A percentile compares a stretch with the other conserved stretches of the same genome.
These are phyloP conservation scores for Macroramphosus scolopax DNA, from an alignment of 2,797 vertebrate species.

Conservation along the genomic window DNA sequence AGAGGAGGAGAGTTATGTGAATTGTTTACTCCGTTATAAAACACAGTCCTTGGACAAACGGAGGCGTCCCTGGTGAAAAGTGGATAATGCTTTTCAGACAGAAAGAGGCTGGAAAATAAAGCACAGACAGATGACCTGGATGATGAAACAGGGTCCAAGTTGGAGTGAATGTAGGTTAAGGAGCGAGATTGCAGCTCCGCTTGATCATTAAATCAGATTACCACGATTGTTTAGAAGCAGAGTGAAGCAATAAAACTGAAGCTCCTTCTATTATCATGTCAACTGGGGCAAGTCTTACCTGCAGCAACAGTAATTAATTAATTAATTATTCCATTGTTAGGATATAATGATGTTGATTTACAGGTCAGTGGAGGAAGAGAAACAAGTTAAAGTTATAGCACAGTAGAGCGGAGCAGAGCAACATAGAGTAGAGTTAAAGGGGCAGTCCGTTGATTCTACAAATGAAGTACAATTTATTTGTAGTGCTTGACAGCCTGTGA, in stretches of 20 bases:
- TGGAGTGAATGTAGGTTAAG: conserved; percentile 44
- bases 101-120: conserved; percentile 10
- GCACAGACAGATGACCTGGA: conserved; percentile 13
- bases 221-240: conserved; percentile 32
- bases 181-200: conserved; percentile 33
- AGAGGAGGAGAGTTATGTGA: conserved; percentile 23
- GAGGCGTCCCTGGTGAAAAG: conserved; percentile 21
- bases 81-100: conserved; percentile 37
- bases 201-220: conserved; percentile 45
- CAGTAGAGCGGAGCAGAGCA: too few species aligned
- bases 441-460: too few species aligned
- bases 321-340: background rate
- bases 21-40: conserved; percentile 43
- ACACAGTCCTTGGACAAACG: conserved; percentile 37
- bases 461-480: too few species aligned
- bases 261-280: conserved; percentile 25
- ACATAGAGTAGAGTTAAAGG: too few species aligned
- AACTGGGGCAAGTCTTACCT: conserved; percentile 53
- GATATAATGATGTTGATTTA: background rate
- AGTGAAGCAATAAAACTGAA: conserved; percentile 59
- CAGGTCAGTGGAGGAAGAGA: conserved; percentile 5
- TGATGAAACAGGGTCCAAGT: conserved; percentile 54
- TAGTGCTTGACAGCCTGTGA: too few species aligned
- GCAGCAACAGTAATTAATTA: conserved; percentile 36
- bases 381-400: conserved; percentile 1